These are phyloP conservation scores for Heteromyza rotundicornis DNA, from an alignment of 2,888 invertebrate genomes.

Conservation along the genomic window DNA sequence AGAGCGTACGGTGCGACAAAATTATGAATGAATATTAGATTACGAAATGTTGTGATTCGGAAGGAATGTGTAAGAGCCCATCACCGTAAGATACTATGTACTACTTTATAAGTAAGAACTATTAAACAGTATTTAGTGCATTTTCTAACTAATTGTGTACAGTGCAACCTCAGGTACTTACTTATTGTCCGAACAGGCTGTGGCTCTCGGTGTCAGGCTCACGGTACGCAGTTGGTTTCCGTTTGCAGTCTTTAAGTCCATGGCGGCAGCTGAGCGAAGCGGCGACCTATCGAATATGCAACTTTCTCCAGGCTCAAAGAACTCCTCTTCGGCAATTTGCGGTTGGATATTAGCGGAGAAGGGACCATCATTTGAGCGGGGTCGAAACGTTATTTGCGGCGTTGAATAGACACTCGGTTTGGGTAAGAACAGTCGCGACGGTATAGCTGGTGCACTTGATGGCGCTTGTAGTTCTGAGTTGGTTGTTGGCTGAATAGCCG, in stretches of 20 bases:
- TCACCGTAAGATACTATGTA: no score
- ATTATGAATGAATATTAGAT: no score
- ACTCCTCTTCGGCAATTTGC: not conserved
- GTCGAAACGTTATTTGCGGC: constrained; percentile 39
- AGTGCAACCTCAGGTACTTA: no score
- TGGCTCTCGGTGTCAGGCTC: no score
- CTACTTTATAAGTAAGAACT: no score
- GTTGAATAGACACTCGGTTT: constrained; percentile 34
- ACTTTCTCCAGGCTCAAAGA: not conserved
- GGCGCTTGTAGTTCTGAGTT: not conserved
- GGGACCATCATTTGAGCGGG: constrained; percentile 24
- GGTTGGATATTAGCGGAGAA: not conserved
- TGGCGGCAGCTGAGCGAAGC: constrained; percentile 15
- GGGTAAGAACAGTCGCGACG: constrained; percentile 27
- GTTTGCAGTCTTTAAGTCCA: not conserved
- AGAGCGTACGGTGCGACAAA: no score
- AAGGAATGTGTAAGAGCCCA: no score
- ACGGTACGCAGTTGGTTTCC: no score
- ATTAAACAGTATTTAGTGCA: no score
- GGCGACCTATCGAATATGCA: not conserved
- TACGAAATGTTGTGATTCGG: no score
- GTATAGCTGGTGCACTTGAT: not conserved
- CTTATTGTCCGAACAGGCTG: no score
- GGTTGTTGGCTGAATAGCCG: not conserved
- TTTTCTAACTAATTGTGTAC: no score